These are phyloP conservation scores for Rousettus madagascariensis DNA, from an alignment of 2,797 vertebrate genomes.

Conservation along the genomic window DNA sequence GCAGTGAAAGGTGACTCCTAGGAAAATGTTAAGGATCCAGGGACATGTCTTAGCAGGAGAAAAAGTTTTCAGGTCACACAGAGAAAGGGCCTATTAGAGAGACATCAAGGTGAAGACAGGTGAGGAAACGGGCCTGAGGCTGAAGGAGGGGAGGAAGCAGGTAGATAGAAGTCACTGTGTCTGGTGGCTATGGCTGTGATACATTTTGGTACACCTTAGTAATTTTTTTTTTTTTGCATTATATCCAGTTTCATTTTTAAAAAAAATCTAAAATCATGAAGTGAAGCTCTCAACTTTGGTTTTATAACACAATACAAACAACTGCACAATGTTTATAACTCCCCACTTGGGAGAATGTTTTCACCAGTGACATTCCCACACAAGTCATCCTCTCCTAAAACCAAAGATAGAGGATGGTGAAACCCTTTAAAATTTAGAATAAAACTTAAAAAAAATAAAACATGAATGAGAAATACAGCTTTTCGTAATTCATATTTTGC, in stretches of 20 bases:
- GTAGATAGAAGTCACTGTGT: not conserved
- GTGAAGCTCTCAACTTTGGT: not conserved
- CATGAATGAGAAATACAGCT: not conserved
- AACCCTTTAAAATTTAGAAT: not conserved
- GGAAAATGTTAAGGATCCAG: not conserved
- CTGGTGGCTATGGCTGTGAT: not conserved
- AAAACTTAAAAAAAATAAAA: not conserved
- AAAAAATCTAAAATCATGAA: not conserved
- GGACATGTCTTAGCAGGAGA: not conserved
- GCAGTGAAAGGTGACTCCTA: not conserved
- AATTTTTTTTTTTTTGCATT: not conserved
- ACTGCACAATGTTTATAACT: not conserved
- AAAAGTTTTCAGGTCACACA: not conserved
- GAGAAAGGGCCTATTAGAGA: not conserved
- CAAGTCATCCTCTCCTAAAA: not conserved
- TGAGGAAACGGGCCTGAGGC: not conserved
- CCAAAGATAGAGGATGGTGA: not conserved
- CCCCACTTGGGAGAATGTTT: not conserved
- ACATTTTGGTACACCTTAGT: not conserved
- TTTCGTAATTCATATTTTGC: not conserved
- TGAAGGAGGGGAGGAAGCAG: not conserved
- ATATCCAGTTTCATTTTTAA: not conserved
- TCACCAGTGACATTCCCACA: not conserved
- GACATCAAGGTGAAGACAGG: not conserved
- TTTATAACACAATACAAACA: slow-evolving; percentile 56